Percentiles rank a stretch among this genome's conserved stretches.
Conservation (phyloP, 2,888 invertebrate genomes). For the Lasioglossum pauxillum region DNA sequence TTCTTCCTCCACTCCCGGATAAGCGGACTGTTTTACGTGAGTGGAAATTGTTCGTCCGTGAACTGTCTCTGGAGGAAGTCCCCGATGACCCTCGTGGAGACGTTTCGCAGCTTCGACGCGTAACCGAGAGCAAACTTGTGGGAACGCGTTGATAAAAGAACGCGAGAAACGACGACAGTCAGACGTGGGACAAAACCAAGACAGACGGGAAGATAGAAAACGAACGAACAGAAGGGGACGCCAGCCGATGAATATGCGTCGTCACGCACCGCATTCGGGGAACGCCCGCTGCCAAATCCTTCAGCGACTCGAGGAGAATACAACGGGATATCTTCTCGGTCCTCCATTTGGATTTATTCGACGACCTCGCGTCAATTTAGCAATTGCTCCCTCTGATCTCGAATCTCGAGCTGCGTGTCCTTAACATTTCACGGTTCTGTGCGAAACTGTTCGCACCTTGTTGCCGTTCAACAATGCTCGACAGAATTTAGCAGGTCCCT, state of each 20-base stretch:
- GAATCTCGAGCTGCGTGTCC: background rate
- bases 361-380: background rate
- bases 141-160: constrained; percentile 3
- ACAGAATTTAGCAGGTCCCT: background rate
- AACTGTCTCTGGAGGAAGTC: constrained; percentile 25
- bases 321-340: constrained; percentile 22
- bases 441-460: background rate
- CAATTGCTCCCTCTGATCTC: background rate
- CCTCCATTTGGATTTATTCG: constrained; percentile 26
- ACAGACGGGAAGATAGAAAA: background rate
- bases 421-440: background rate
- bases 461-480: background rate
- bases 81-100: background rate
- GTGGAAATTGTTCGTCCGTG: constrained; percentile 38
- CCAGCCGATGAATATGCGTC: constrained; percentile 65
- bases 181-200: background rate
- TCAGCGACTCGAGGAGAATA: constrained; percentile 35
- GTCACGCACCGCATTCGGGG: constrained; percentile 66
- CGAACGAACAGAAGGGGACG: background rate
- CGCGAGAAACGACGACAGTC: background rate
- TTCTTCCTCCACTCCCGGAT: constrained; percentile 6
- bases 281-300: constrained; percentile 47
- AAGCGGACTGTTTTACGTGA: constrained; percentile 28
- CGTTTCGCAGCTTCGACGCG: constrained; percentile 31
- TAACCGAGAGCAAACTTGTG: constrained; percentile 23